Evolutionary conservation across 92 coral and sea anemone species (phyloP), one percentile per base, ranked within the genome.

Genomic region (Montipora capitata): DNA sequence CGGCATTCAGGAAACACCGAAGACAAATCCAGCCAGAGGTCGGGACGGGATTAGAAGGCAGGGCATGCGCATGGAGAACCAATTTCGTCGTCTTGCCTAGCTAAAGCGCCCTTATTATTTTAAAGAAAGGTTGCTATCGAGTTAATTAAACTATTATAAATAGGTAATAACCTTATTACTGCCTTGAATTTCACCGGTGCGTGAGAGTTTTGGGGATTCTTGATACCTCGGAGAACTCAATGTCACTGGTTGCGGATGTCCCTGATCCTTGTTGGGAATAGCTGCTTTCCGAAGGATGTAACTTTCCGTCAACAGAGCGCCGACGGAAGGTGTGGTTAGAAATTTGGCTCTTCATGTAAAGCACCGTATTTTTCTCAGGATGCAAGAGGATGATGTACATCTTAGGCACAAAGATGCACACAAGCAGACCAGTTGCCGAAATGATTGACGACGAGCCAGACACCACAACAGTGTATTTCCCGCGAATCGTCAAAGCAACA

Each of bases 361-460:
- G 88, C 77, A 85, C 88, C 12, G 98, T 95, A 69, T 95, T 95
- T 80, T 95, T 95, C 71, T 93, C 91, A 3, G 96, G 98, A 16
- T 86, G 82, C 43, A 87, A 88, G 27, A 95, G 63, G 15, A 95
- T 95, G 14, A 95, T 90, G 70, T 93, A 95, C 7, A 95, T 72
- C 80, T 95, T 95, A 18, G 98, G 96, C 61, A 88, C 91, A 74
- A 95, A 95, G 78, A 95, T 93, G 41, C 98, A 95, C 7, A 88
- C 91, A 3, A 95, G 76, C 6, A 95, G 84, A 10, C 98, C 98
- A 35, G 94, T 75, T 11, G 98, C 96, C 3, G 98, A 86, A 68
- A 95, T 87, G 38, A 93, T 74, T 15, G 98, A 93, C 7, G 98
- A 92, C 5, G 92, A 85, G 17, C 96, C 76, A 0, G 93, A 85